These are phyloP conservation scores for Phymanthus crucifer DNA, from an alignment of 92 coral and sea anemone species.

Conservation along the genomic window DNA sequence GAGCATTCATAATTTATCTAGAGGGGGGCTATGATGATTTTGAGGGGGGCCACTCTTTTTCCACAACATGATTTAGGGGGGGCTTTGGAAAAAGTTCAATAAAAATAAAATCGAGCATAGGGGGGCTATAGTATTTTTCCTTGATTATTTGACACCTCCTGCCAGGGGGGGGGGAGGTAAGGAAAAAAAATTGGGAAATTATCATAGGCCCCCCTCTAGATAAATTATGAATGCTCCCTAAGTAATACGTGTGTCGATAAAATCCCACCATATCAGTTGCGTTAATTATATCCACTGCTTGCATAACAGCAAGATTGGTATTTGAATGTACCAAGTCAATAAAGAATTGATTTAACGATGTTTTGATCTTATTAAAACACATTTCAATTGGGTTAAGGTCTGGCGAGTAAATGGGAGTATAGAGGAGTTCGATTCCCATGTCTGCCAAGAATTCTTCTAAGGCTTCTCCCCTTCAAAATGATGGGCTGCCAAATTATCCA, in stretches of 20 bases:
- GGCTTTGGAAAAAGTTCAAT: too few relatives aligned
- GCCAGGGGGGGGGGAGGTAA: too few relatives aligned
- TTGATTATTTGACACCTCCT: too few relatives aligned
- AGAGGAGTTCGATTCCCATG: constrained; percentile 29
- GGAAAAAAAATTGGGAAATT: too few relatives aligned
- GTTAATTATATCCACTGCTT: neutral
- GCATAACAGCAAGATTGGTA: neutral
- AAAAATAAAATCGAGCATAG: too few relatives aligned
- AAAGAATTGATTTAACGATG: neutral
- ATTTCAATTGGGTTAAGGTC: neutral
- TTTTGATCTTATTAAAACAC: neutral
- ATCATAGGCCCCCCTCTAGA: too few relatives aligned
- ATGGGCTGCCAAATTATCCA: constrained; percentile 56
- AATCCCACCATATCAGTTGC: neutral
- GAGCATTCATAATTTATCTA: too few relatives aligned
- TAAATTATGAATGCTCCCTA: too few relatives aligned
- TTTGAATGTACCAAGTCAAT: neutral
- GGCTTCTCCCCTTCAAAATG: constrained; percentile 54
- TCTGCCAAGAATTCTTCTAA: constrained; percentile 41
- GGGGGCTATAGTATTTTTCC: too few relatives aligned
- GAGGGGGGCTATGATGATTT: too few relatives aligned
- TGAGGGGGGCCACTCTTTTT: too few relatives aligned
- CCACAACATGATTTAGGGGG: too few relatives aligned
- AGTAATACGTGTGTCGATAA: neutral
- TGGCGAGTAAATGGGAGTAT: constrained; percentile 52